Percentiles rank a stretch among this genome's conserved stretches.
Evolutionary conservation across 2,888 invertebrate genomes (phyloP).

Genomic region (Caenorhabditis zanzibari): DNA sequence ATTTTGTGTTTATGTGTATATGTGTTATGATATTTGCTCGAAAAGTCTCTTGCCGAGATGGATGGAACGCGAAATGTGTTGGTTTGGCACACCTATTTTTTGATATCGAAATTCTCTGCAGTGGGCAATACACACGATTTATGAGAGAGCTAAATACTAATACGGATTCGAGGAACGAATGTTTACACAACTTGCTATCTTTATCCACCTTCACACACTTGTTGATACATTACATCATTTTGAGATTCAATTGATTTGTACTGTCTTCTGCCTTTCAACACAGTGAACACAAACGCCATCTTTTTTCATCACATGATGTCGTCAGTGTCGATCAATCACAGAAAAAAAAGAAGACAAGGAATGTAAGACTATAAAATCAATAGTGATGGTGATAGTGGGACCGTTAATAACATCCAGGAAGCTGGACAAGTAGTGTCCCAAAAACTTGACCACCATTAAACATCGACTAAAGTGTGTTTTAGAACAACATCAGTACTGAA

Average conservation of each 20-base stretch:
- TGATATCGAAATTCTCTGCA: conserved; percentile 34
- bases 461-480: background rate
- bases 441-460: conserved; percentile 3
- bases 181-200: conserved; percentile 30
- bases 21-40: conserved; percentile 52
- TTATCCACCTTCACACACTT: background rate
- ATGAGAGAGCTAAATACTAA: conserved; percentile 27
- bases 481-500: background rate
- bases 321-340: conserved; percentile 16
- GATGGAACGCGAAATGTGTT: conserved; percentile 14
- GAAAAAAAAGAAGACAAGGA: conserved; percentile 24
- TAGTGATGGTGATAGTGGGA: background rate
- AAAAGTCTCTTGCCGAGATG: conserved; percentile 23
- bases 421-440: conserved; percentile 26
- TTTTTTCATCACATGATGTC: conserved; percentile 48
- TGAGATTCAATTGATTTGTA: conserved; percentile 38
- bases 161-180: conserved; percentile 25
- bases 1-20: conserved; percentile 1
- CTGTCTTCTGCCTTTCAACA: conserved; percentile 31
- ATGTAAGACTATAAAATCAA: conserved; percentile 38
- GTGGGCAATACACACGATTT: conserved; percentile 13
- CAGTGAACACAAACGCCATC: background rate
- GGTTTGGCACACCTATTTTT: conserved; percentile 56
- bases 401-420: conserved; percentile 35
- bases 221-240: background rate